These are phyloP conservation scores for Galendromus occidentalis DNA, from an alignment of 1,140 invertebrate genomes.

Conservation along the genomic window DNA sequence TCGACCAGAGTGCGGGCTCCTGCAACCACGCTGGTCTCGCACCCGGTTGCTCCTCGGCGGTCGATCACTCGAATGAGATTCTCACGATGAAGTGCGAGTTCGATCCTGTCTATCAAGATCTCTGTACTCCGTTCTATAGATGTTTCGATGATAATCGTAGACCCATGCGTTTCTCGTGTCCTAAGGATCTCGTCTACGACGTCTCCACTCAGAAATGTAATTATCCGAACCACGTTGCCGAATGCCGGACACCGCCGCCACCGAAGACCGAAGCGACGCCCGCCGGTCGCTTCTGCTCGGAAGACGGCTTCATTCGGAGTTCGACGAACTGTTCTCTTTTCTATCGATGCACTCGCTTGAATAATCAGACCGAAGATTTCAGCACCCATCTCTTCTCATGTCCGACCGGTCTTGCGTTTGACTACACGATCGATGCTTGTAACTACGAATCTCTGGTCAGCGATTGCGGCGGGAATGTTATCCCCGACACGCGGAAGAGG, in stretches of 20 bases:
- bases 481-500: not conserved
- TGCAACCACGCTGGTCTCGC: not conserved
- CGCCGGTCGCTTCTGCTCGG: not conserved
- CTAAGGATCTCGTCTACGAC: not conserved
- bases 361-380: not conserved
- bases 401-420: not conserved
- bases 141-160: not conserved
- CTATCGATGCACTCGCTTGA: conserved; percentile 1
- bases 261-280: not conserved
- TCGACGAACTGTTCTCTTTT: conserved; percentile 4
- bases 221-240: not conserved
- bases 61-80: not conserved
- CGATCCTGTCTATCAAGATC: conserved; percentile 1
- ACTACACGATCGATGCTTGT: conserved; percentile 1
- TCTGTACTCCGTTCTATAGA: not conserved
- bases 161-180: conserved; percentile 3
- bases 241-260: not conserved
- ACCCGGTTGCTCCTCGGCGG: not conserved
- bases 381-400: not conserved
- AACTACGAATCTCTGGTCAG: conserved; percentile 4
- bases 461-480: not conserved
- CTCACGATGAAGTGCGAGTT: conserved; percentile 1
- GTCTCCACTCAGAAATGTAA: not conserved
- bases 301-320: conserved; percentile 1
- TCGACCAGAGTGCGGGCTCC: not conserved